Evolutionary conservation across 2,888 invertebrate species (phyloP), one percentile per base, ranked within the genome.

Genomic region (Xestia xanthographa): DNA sequence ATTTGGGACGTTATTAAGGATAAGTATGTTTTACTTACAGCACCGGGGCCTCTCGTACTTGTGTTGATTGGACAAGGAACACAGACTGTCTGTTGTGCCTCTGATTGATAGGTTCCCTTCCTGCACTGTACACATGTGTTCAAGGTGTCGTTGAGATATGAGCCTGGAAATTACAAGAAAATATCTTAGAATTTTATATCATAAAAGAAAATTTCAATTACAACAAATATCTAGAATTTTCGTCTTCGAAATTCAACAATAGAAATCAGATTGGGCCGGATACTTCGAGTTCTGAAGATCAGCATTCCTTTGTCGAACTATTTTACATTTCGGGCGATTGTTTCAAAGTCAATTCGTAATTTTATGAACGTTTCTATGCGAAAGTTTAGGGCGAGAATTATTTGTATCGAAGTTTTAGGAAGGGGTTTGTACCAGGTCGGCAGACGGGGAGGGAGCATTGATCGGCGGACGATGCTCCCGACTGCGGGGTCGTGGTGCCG

Each of bases 401-500:
- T 67, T 80, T 68, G 34, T 65, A 38, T 66, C 34, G n/a, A 74
- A 58, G 48, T 67, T 77, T 72, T 65, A 14, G 65, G 11, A 62
- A 63, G 43, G 29, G 29, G 53, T 74, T 38, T 63, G 90, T 93
- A 97, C 97, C 98, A 80, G 98, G 97, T 66, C 97, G 97, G 93
- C 99, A 99, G 70, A 98, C 98, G 17, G 99, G 99, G 67, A 99
- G 96, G 2, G 99, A 98, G 94, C 99, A 99, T 92, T 99, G 99
- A 91, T 99, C 99, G 12, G 98, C 97, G 0, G 98, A 98, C 0
- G 98, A 97, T 0, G 99, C 98, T 66, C 99, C 99, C 71, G 98
- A 97, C 85, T 98, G 98, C 0, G 98, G 98, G 0, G 99, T 99
- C 5, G 99, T 99, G 84, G 98, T 98, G 56, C 99, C 99, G 12